A percentile compares a stretch with the other conserved stretches of the same genome.
These are phyloP conservation scores for Acanthis flammea DNA, from an alignment of 2,797 vertebrate genomes.

Conservation along the genomic window DNA sequence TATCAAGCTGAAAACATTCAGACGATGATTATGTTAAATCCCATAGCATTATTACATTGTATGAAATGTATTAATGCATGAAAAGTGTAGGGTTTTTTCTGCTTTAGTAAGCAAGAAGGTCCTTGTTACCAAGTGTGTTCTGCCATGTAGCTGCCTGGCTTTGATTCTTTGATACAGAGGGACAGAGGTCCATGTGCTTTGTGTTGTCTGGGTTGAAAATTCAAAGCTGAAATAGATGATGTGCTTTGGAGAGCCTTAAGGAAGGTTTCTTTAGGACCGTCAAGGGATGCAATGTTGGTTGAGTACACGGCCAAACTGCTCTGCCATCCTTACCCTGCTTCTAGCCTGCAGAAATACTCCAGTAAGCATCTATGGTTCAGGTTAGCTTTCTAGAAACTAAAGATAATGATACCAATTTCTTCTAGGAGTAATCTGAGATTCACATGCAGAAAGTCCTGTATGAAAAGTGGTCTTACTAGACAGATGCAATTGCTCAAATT, in stretches of 20 bases:
- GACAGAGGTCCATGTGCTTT: background rate
- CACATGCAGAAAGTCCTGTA: background rate
- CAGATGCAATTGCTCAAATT: background rate
- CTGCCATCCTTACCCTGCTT: background rate
- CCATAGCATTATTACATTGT: background rate
- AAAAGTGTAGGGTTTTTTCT: accelerated
- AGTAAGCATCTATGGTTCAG: background rate
- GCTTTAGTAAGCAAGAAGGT: background rate
- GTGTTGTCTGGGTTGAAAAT: background rate
- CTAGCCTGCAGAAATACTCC: background rate
- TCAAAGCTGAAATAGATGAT: background rate
- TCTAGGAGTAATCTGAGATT: background rate
- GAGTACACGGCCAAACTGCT: accelerated
- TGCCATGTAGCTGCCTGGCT: background rate
- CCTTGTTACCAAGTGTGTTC: background rate
- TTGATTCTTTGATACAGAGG: background rate
- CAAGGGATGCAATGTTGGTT: background rate
- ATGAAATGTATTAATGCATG: background rate
- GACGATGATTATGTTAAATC: background rate
- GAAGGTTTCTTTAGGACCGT: background rate
- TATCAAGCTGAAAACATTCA: background rate
- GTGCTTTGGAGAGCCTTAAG: background rate
- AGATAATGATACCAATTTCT: background rate
- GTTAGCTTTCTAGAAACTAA: background rate
- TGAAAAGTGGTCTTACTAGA: background rate